Evolutionary conservation across 2,113 vertebrate genomes (phyloP).

Genomic region (Paradoxurus hermaphroditus): DNA sequence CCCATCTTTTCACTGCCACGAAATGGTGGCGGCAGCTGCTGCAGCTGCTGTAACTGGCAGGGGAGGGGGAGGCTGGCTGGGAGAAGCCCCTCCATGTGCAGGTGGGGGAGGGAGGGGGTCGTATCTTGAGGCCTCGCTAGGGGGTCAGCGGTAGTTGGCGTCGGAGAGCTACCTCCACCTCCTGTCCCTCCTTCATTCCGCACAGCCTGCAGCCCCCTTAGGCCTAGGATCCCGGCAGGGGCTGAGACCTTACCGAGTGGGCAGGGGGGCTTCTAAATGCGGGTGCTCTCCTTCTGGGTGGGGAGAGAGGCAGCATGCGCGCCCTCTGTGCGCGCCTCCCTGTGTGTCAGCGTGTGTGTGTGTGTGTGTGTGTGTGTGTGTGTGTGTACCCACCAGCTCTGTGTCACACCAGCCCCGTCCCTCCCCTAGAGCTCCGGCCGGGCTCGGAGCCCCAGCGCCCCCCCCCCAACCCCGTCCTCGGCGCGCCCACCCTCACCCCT

Average conservation of each 20-base stretch:
- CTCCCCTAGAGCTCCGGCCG: neutral
- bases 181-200: neutral
- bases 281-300: neutral
- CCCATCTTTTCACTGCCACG: conserved; percentile 36
- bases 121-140: neutral
- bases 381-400: neutral
- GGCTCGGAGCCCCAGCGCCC: neutral
- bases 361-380: neutral
- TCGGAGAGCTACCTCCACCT: neutral
- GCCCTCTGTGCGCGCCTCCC: neutral
- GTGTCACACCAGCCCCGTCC: neutral
- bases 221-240: neutral
- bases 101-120: neutral
- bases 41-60: conserved; percentile 50
- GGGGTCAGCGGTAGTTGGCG: neutral
- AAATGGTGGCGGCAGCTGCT: conserved; percentile 67
- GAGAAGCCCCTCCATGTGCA: conserved; percentile 35
- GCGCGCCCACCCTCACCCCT: neutral
- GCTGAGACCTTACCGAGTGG: neutral
- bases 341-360: neutral
- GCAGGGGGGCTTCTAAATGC: neutral
- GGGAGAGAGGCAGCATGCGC: neutral
- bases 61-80: neutral
- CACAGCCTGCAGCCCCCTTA: neutral
- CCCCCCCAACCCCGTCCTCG: neutral